These are phyloP conservation scores for Asteroscopus sphinx DNA, from an alignment of 2,888 invertebrate species.

Conservation along the genomic window DNA sequence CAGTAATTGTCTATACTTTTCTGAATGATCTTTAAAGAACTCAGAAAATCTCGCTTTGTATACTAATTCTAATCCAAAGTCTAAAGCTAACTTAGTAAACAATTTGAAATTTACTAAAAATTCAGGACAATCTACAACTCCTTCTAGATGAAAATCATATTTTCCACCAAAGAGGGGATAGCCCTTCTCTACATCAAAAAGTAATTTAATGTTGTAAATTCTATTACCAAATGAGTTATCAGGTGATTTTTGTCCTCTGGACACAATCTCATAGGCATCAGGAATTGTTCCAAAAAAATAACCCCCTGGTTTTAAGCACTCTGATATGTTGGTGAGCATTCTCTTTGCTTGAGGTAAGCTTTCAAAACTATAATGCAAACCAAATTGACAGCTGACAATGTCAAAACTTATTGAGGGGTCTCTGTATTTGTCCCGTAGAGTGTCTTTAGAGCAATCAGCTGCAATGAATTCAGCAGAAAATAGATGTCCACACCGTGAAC, in stretches of 20 bases:
- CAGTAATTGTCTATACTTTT: constrained; percentile 88
- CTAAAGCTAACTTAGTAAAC: constrained; percentile 92
- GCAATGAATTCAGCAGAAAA: constrained; percentile 97
- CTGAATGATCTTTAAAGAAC: constrained; percentile 92
- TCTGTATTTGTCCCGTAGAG: constrained; percentile 93
- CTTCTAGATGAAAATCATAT: constrained; percentile 98
- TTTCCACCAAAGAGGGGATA: constrained; percentile 98
- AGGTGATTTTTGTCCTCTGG: constrained; percentile 90
- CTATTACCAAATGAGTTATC: constrained; percentile 93
- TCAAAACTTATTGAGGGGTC: constrained; percentile 95
- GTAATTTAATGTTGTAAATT: constrained; percentile 93
- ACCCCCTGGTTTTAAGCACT: constrained; percentile 96
- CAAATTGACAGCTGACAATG: constrained; percentile 99
- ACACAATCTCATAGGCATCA: constrained; percentile 97
- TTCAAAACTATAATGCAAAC: constrained; percentile 99
- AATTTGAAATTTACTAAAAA: constrained; percentile 98
- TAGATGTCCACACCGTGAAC: constrained; percentile 78
- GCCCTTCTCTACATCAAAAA: constrained; percentile 90
- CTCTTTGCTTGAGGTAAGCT: constrained; percentile 96
- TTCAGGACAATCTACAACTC: constrained; percentile 99
- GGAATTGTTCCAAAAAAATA: constrained; percentile 99
- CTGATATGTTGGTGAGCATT: constrained; percentile 97
- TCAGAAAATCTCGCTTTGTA: constrained; percentile 94
- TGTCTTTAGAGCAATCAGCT: constrained; percentile 97
- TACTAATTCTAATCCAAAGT: constrained; percentile 92